A percentile compares a stretch with the other conserved stretches of the same genome.
Conservation (phyloP, 2,888 invertebrate species). For the Drosophila pegasa region DNA sequence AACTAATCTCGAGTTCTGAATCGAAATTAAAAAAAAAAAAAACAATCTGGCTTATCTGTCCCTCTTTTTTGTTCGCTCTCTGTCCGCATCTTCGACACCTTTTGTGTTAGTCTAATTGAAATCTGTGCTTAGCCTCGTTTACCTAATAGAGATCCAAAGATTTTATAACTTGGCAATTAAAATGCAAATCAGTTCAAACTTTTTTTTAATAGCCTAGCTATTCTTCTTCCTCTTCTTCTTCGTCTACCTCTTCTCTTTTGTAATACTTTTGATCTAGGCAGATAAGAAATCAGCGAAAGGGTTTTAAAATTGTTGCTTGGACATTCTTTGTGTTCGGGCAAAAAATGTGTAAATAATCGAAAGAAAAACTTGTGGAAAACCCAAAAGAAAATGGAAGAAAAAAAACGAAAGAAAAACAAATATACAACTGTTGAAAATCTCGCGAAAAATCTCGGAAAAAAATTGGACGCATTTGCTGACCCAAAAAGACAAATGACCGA, state of each 20-base stretch:
- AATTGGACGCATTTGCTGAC: slow-evolving; percentile 66
- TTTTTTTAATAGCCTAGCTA: slow-evolving; percentile 45
- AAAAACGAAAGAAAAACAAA: slow-evolving; percentile 39
- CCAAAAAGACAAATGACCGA: slow-evolving; percentile 64
- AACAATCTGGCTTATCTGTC: background rate
- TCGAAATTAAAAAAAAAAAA: too few species aligned
- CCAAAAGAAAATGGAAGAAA: slow-evolving; percentile 37
- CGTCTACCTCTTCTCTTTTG: background rate
- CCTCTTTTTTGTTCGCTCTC: background rate
- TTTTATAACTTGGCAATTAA: slow-evolving; percentile 37
- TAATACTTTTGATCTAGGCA: slow-evolving; percentile 27
- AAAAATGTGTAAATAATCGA: slow-evolving; percentile 64
- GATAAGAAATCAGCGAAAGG: slow-evolving; percentile 33
- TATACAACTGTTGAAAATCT: slow-evolving; percentile 60
- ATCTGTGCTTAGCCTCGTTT: slow-evolving; percentile 39
- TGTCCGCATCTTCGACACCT: slow-evolving; percentile 26
- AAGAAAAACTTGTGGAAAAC: slow-evolving; percentile 51
- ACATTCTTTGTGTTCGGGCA: slow-evolving; percentile 14
- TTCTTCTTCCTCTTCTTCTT: slow-evolving; percentile 24
- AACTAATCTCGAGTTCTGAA: background rate
- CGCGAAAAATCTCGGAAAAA: slow-evolving; percentile 54
- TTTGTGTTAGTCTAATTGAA: slow-evolving; percentile 40
- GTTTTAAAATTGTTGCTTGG: slow-evolving; percentile 41
- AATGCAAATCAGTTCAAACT: slow-evolving; percentile 52
- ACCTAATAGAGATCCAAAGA: slow-evolving; percentile 42